A percentile compares a stretch with the other conserved stretches of the same genome.
Evolutionary conservation across 2,797 vertebrate genomes (phyloP).

Genomic region (Aulostomus chinensis): DNA sequence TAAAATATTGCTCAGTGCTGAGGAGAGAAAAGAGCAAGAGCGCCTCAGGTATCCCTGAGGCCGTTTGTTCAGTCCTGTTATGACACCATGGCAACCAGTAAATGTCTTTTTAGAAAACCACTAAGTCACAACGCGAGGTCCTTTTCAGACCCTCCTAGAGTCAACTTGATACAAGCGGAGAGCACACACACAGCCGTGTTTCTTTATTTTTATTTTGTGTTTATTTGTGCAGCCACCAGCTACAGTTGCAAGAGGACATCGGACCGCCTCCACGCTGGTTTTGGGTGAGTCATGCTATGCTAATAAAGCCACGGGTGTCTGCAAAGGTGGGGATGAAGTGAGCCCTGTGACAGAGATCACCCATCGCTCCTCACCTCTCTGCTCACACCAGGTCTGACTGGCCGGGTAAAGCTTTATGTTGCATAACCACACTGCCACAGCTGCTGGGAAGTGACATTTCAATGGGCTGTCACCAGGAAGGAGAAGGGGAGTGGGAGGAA

Average conservation of each 20-base stretch:
- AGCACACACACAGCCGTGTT: neutral
- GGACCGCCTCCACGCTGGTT: constrained; percentile 6
- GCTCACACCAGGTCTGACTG: neutral
- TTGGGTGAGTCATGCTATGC: constrained; percentile 33
- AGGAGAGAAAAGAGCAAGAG: neutral
- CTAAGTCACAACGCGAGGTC: constrained; percentile 21
- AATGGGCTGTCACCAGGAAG: constrained; percentile 57
- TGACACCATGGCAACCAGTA: constrained; percentile 48
- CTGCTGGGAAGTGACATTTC: constrained; percentile 70
- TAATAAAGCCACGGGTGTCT: constrained; percentile 52
- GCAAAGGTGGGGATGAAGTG: no score
- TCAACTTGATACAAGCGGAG: neutral
- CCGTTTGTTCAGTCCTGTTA: constrained; percentile 29
- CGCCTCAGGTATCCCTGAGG: no score
- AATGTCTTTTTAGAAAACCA: constrained; percentile 43
- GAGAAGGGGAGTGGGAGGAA: no score
- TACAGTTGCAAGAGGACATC: no score
- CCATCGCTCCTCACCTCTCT: no score
- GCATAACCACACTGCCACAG: constrained; percentile 52
- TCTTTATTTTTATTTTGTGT: neutral
- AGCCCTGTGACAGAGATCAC: no score
- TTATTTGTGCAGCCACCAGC: neutral
- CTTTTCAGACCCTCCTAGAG: constrained; percentile 20
- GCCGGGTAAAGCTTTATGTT: constrained; percentile 45
- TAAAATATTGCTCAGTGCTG: constrained; percentile 4